Conservation (phyloP, 2,888 invertebrate species). For the Ophioninae sp. region DNA sequence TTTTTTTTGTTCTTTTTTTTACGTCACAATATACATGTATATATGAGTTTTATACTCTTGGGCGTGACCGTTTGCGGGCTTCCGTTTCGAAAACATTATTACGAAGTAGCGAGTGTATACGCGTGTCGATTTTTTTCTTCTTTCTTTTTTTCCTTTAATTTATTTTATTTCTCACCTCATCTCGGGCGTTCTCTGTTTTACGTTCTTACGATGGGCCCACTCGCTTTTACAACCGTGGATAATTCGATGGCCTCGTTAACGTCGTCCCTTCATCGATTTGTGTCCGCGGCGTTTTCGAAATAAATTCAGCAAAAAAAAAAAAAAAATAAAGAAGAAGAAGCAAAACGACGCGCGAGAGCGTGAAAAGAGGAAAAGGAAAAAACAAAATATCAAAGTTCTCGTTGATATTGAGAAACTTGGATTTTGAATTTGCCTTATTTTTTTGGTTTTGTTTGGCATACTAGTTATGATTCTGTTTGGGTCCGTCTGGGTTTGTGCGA, state of each 20-base stretch:
- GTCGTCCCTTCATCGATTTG: constrained; percentile 77
- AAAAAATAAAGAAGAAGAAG: no score
- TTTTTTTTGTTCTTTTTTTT: no score
- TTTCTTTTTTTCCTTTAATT: constrained; percentile 10
- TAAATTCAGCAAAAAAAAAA: constrained; percentile 19
- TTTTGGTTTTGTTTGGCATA: no score
- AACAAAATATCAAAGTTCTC: no score
- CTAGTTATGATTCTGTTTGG: no score
- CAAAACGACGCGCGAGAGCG: neutral
- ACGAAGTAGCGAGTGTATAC: constrained; percentile 32
- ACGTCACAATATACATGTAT: no score
- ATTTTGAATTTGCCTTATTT: no score
- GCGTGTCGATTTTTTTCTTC: constrained; percentile 50
- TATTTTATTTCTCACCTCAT: constrained; percentile 8
- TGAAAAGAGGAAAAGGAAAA: neutral
- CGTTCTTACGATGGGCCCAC: constrained; percentile 8
- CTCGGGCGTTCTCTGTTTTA: neutral
- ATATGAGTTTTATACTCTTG: constrained; percentile 61
- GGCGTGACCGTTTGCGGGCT: constrained; percentile 59
- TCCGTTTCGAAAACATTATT: constrained; percentile 46
- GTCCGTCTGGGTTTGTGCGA: no score
- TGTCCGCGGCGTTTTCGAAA: constrained; percentile 59
- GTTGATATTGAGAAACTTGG: no score
- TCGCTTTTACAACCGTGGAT: constrained; percentile 58
- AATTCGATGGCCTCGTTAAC: constrained; percentile 78